A percentile compares a stretch with the other conserved stretches of the same genome.
Conservation (phyloP, 2,888 invertebrate species). For the Eledone cirrhosa region DNA sequence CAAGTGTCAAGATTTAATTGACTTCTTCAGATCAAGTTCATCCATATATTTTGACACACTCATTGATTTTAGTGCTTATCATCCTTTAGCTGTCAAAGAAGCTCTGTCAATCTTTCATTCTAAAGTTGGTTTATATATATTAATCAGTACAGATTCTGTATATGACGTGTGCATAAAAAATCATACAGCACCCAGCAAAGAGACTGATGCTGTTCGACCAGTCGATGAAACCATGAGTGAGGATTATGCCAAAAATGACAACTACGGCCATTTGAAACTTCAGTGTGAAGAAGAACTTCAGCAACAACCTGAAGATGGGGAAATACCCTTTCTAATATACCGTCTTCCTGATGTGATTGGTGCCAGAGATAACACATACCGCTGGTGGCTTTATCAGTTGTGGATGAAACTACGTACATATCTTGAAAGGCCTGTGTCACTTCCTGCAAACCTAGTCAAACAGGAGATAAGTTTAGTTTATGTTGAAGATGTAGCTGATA, state of each 20-base stretch:
- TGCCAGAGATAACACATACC: constrained; percentile 67
- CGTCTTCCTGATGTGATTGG: constrained; percentile 69
- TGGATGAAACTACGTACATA: constrained; percentile 64
- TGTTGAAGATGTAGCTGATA: constrained; percentile 66
- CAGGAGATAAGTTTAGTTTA: constrained; percentile 66
- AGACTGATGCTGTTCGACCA: constrained; percentile 67
- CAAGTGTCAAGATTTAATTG: constrained; percentile 54
- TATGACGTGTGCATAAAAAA: constrained; percentile 67
- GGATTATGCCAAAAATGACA: constrained; percentile 56
- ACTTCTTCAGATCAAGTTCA: constrained; percentile 36
- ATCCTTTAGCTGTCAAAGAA: constrained; percentile 62
- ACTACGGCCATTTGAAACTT: constrained; percentile 67
- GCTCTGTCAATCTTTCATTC: constrained; percentile 58
- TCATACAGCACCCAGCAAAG: constrained; percentile 49
- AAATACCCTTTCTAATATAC: constrained; percentile 64
- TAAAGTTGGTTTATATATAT: constrained; percentile 65
- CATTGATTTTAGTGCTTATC: constrained; percentile 68
- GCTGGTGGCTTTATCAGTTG: constrained; percentile 69
- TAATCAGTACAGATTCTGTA: constrained; percentile 69
- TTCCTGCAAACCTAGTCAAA: constrained; percentile 57
- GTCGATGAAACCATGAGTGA: constrained; percentile 50
- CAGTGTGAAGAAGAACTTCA: constrained; percentile 66
- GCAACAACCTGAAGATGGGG: constrained; percentile 46
- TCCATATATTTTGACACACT: constrained; percentile 64
- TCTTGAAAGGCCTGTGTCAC: constrained; percentile 53